Percentiles rank a stretch among this genome's conserved stretches.
Evolutionary conservation across 2,888 invertebrate genomes (phyloP).

Genomic region (Philonicus albiceps): DNA sequence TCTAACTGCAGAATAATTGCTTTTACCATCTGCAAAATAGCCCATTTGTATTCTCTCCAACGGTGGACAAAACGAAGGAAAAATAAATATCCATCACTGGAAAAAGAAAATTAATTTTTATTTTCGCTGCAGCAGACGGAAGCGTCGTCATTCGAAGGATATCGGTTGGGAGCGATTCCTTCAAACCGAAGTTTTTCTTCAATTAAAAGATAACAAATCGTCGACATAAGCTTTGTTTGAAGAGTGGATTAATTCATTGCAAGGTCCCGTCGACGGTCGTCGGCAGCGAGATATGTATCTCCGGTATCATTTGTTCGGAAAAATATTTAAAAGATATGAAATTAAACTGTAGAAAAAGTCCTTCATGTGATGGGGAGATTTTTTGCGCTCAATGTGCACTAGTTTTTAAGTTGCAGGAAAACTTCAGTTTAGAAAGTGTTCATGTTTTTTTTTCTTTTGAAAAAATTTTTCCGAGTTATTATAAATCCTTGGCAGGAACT

Average conservation of each 20-base stretch:
- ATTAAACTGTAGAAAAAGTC: not conserved
- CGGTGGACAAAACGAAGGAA: not conserved
- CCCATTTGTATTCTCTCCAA: not conserved
- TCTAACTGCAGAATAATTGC: not conserved
- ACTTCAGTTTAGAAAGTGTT: not conserved
- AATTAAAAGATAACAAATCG: constrained; percentile 36
- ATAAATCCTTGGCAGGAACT: not conserved
- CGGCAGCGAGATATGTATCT: not conserved
- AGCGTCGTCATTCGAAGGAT: not conserved
- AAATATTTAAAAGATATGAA: not conserved
- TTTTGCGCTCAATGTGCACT: not conserved
- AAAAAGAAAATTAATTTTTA: not conserved
- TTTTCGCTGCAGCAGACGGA: not conserved
- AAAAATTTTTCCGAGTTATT: not conserved
- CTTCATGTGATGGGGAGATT: not conserved
- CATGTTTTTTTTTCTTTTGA: not conserved
- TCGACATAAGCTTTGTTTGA: constrained; percentile 13
- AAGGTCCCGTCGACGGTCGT: not conserved
- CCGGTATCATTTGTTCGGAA: not conserved
- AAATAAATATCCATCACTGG: not conserved
- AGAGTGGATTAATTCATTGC: not conserved
- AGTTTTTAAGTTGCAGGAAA: not conserved
- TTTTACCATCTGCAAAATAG: not conserved
- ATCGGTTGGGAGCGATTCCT: not conserved
- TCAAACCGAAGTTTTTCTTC: not conserved